Base-by-base conservation (phyloP, 2,888 invertebrate genomes). In the Mactromeris polynyma region DNA sequence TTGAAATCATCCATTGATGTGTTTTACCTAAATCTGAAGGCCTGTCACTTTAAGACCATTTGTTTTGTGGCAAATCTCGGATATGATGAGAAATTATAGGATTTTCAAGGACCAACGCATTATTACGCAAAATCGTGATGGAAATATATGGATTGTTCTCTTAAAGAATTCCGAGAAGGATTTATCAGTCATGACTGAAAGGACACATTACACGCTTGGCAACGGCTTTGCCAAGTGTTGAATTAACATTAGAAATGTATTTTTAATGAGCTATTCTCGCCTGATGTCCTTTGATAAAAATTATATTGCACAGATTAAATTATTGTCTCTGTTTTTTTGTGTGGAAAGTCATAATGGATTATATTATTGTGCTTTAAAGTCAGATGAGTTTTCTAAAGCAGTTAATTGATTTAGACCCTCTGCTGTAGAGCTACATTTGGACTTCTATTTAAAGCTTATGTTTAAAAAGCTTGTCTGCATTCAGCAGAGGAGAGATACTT, bases 171-270 rank as follows among this genome's bases (percentile, higher is more conserved):
- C 58, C 11, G 9, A n/a, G 26, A 64, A 9, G n/a, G 58, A 64
- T 64, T 64, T 64, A 26, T 26, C 26, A 26, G 26, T 26, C 58
- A 64, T 11, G n/a, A 26, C 58, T 64, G 58, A 11, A 7, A 64
- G 26, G n/a, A 64, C 58, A 64, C 58, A 64, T 26, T 26, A 64
- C 26, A 64, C 26, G 58, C 58, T 64, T 64, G 58, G 26, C 58
- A 64, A 64, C 58, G 26, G 26, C 58, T 64, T 64, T 64, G 9
- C 26, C 58, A 64, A 26, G 58, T 26, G 26, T 64, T 26, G 58
- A 64, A 64, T 64, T 26, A 64, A 64, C 26, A 64, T 64, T 64
- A 26, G 58, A 64, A 64, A 26, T 64, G 58, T 64, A 64, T 64
- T 64, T 64, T 64, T 64, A n/a, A 64, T 64, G 58, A 64, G 58